Base-by-base conservation (phyloP, 2,888 invertebrate genomes). In the Archips xylosteana region DNA sequence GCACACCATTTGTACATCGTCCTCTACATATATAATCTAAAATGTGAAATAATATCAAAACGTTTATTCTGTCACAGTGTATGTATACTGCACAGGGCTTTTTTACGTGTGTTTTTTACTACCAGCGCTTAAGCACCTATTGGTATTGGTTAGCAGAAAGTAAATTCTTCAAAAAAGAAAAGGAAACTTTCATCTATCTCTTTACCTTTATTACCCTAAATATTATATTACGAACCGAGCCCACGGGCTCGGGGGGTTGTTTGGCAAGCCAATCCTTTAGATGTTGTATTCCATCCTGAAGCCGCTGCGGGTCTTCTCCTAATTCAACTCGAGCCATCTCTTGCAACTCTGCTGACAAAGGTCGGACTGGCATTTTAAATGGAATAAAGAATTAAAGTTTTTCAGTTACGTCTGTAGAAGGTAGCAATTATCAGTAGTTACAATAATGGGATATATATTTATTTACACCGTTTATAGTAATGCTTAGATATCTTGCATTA, bases 181-280 rank as follows among this genome's bases (percentile, higher is more conserved):
- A n/a, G n/a, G n/a, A n/a, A n/a, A 45, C 4, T 3, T 36, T 36
- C 0, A 5, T 5, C 6, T 6, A 36, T 36, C 6, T 3, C 3
- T 36, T 0, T 36, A 96, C 96, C 95, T 83, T 92, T 95, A 82
- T 96, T 92, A 9, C 95, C 95, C 89, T 61, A 95, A 83, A 80
- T 95, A 95, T 0, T n/a, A n/a, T n/a, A n/a, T n/a, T n/a, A n/a
- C n/a, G n/a, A n/a, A n/a, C n/a, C n/a, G n/a, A n/a, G n/a, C n/a
- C n/a, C n/a, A n/a, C n/a, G n/a, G n/a, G n/a, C n/a, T n/a, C n/a
- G n/a, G n/a, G n/a, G n/a, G 94, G 92, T 79, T 95, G 95, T 80
- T 95, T 95, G 3, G 87, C 82, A 64, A 95, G 87, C 95, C 95
- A 95, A 51, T 95, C 92, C 78, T 92, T 93, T 39, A 95, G 84